Evolutionary conservation across 1,140 invertebrate genomes (phyloP).

Genomic region (Calephelis virginiensis): DNA sequence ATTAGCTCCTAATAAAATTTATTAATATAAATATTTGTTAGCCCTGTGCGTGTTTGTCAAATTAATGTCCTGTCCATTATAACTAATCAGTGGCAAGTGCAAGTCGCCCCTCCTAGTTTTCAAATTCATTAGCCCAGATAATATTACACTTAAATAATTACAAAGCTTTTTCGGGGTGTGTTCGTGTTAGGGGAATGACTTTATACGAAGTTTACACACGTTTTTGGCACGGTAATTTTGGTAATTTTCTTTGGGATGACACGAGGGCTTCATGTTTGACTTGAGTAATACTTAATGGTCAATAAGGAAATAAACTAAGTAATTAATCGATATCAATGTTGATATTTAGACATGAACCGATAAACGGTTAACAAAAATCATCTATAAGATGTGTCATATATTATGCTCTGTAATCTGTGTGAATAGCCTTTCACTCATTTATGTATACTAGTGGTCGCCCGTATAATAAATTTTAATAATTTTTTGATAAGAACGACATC

Average conservation of each 20-base stretch:
- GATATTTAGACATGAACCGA: too few relatives aligned
- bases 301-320: neutral
- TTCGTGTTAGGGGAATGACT: slow-evolving; percentile 10
- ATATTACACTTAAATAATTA: slow-evolving; percentile 29
- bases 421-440: too few relatives aligned
- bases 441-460: too few relatives aligned
- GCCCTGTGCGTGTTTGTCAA: slow-evolving; percentile 8
- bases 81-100: slow-evolving; percentile 3
- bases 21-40: neutral
- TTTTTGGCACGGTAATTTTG: too few relatives aligned
- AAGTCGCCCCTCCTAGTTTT: slow-evolving; percentile 1
- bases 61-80: slow-evolving; percentile 6
- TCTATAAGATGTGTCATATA: too few relatives aligned
- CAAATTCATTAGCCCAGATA: slow-evolving; percentile 25
- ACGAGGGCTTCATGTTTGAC: neutral
- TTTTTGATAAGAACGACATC: too few relatives aligned
- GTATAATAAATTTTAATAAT: too few relatives aligned
- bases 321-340: neutral
- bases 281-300: neutral
- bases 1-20: too few relatives aligned
- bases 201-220: neutral
- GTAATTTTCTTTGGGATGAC: neutral
- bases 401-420: too few relatives aligned
- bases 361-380: too few relatives aligned
- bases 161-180: slow-evolving; percentile 25